Evolutionary conservation across 2,797 vertebrate species (phyloP).

Genomic region (Platyrinchus mystaceus): DNA sequence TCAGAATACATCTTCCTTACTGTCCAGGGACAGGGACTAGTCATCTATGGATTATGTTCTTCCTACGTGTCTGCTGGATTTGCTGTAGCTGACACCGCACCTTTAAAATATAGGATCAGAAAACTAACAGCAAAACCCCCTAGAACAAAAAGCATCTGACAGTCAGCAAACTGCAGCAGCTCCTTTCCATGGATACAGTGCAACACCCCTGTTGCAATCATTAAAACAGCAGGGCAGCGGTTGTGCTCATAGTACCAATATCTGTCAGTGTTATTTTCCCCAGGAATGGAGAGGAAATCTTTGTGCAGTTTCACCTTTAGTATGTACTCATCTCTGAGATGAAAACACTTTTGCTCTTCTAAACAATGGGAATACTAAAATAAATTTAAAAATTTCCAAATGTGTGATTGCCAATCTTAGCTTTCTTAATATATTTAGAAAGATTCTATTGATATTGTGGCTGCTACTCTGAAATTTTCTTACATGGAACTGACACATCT

Average conservation of each 20-base stretch:
- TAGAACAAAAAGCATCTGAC: constrained; percentile 37
- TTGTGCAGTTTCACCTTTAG: neutral
- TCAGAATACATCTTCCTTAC: neutral
- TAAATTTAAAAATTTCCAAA: neutral
- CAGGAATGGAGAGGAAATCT: neutral
- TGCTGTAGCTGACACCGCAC: neutral
- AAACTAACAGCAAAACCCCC: neutral
- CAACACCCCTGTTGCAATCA: neutral
- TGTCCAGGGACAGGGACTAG: neutral
- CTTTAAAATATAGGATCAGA: neutral
- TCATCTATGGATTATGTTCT: neutral
- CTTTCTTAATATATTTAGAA: neutral
- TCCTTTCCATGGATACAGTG: constrained; percentile 7
- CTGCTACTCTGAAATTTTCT: neutral
- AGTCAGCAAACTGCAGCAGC: constrained; percentile 16
- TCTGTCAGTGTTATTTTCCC: neutral
- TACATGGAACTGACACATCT: neutral
- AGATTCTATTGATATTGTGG: neutral
- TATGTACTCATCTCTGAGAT: neutral
- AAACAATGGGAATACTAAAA: neutral
- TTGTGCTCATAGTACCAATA: neutral
- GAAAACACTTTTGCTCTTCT: neutral
- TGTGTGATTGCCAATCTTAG: neutral
- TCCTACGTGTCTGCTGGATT: neutral
- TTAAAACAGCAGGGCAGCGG: constrained; percentile 41